Evolutionary conservation across 2,113 vertebrate species (phyloP).

Genomic region (Actinemys pallida): DNA sequence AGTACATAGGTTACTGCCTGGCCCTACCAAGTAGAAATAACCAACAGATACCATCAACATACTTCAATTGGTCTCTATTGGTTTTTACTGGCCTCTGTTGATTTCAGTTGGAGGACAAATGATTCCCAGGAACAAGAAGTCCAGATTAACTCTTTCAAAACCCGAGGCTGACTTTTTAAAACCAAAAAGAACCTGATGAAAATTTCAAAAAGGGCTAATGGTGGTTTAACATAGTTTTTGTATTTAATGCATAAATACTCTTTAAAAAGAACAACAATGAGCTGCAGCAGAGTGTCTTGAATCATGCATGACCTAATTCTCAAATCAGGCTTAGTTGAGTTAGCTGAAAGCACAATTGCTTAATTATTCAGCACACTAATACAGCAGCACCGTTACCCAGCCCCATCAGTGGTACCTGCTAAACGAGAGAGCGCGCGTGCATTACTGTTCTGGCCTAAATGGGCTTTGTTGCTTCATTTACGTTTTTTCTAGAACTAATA

Average conservation of each 20-base stretch:
- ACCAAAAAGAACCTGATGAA: neutral
- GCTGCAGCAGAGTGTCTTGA: neutral
- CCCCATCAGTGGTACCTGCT: neutral
- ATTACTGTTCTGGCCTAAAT: neutral
- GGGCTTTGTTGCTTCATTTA: neutral
- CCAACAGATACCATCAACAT: neutral
- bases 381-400: neutral
- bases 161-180: neutral
- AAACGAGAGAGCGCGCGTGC: neutral
- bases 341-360: neutral
- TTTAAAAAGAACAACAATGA: neutral
- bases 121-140: neutral
- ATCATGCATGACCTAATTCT: constrained; percentile 43
- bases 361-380: neutral
- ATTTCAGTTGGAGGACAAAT: neutral
- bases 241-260: neutral
- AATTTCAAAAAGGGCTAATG: neutral
- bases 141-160: neutral
- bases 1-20: neutral
- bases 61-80: neutral
- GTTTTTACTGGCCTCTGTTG: neutral
- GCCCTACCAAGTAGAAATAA: neutral
- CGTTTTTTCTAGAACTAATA: neutral
- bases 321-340: neutral
- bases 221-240: neutral